Base-by-base conservation (phyloP, 1,140 invertebrate genomes). In the Dinothrombium tinctorium region DNA sequence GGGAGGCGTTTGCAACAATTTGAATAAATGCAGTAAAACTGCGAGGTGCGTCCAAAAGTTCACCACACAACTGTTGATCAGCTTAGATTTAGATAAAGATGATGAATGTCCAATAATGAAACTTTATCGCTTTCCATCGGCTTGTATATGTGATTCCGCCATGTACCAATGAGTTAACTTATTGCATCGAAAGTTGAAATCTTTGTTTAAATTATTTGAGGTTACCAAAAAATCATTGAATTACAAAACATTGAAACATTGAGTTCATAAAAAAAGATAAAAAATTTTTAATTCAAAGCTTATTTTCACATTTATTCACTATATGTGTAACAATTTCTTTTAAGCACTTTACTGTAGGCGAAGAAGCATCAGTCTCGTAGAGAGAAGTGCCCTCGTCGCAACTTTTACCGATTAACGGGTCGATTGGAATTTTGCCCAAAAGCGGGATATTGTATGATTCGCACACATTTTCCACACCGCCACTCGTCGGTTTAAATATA, bases 321-420 rank as follows among this genome's bases (percentile, higher is more conserved):
- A n/a, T n/a, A n/a, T n/a, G n/a, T n/a, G n/a, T 20, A 31, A 24
- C 19, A 22, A 61, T 58, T 14, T 46, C 22, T 31, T 45, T 52
- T 41, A 58, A 60, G 46, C 2, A 73, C 62, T n/a, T n/a, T n/a
- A n/a, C n/a, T n/a, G n/a, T n/a, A n/a, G 4, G 72, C 68, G 76
- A 76, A 41, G 74, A 59, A 9, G 74, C 67, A 45, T 71, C 59
- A 50, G 74, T 71, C 7, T 55, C 59, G 5, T 80, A 53, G 53
- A 70, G 70, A 49, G 76, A 71, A 45, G 63, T 67, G 23, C 83
- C 84, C 47, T 72, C 63, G 60, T 87, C 82, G 58, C 80, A 63
- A 41, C 53, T 56, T 50, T 58, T 54, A 28, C 76, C 73, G 40
- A 87, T 59, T 29, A 65, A 55, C 3, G 78, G 77, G 61, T 87